Base-by-base conservation (phyloP, 2,113 vertebrate species). In the Athene noctua region DNA sequence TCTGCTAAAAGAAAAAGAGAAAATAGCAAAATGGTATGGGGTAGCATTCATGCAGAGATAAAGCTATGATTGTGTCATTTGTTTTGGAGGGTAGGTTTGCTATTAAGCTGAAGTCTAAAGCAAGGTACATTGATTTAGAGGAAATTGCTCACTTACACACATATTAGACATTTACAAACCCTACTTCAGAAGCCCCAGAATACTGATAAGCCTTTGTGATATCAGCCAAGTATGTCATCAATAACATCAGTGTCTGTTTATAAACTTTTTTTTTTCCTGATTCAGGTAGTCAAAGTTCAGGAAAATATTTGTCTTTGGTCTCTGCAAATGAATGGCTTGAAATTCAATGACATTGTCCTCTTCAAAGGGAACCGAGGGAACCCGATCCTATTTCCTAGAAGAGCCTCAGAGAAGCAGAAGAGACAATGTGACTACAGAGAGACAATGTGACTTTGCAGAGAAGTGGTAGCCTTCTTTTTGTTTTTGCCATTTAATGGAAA, bases 51-150 rank as follows among this genome's bases (percentile, higher is more conserved):
- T 88, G 74, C 18, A 93, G 96, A 93, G 88, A 93, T 94, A 91
- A 94, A 97, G 79, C 94, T 23, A 93, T 96, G 96, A 92, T 73
- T 97, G 89, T 96, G 95, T 83, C 91, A 95, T 96, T 97, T 98
- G 96, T 98, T 98, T 97, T 95, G 96, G 97, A 98, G 92, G 90
- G 82, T 94, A 96, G 92, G 42, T 90, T 95, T 96, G 88, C 94
- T 97, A 96, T 97, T 97, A 96, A 97, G 96, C 92, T 97, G 93
- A 97, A 98, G 96, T 96, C 96, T 97, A 96, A 98, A 98, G 97
- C 82, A 97, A 97, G 96, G 98, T 98, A 98, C 98, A 98, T 98
- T 97, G 97, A 98, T 97, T 98, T 98, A 98, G 97, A 98, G 98
- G 98, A 98, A 98, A 98, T 98, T 97, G 94, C 91, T 96, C 92